A percentile compares a stretch with the other conserved stretches of the same genome.
Evolutionary conservation across 2,113 vertebrate species (phyloP).

Genomic region (Carassius carassius): DNA sequence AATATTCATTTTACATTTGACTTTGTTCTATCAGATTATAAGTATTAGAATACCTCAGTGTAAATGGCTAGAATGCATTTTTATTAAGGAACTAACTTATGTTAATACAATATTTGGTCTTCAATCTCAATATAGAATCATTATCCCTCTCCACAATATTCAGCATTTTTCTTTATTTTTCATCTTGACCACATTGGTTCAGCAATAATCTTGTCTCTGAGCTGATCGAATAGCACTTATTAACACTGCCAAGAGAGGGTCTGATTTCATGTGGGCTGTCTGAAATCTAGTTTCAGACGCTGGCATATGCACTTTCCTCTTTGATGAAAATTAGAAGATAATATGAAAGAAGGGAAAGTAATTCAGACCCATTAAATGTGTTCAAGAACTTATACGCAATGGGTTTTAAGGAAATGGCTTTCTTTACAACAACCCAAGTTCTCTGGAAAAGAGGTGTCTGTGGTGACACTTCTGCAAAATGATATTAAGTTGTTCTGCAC

Average conservation of each 20-base stretch:
- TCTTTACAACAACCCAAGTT: neutral
- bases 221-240: conserved; percentile 39
- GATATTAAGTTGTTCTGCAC: no score
- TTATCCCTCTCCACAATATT: conserved; percentile 15
- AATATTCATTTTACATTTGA: neutral
- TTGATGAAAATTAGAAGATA: conserved; percentile 27
- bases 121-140: conserved; percentile 8
- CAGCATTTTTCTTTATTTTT: conserved; percentile 16
- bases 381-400: neutral
- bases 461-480: neutral
- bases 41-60: neutral
- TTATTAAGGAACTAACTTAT: conserved; percentile 25
- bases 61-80: conserved; percentile 16
- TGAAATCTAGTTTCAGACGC: neutral
- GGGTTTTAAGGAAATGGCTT: neutral
- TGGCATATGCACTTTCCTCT: neutral
- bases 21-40: conserved; percentile 7
- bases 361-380: neutral
- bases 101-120: conserved; percentile 22
- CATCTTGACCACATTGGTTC: conserved; percentile 1
- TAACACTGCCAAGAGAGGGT: conserved; percentile 6
- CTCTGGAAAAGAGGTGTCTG: neutral
- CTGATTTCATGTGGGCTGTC: conserved; percentile 21
- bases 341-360: neutral
- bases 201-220: conserved; percentile 33